phyloP scores from a whole-genome alignment of 1,140 invertebrate genomes.

The Lasioglossum albipes region DNA sequence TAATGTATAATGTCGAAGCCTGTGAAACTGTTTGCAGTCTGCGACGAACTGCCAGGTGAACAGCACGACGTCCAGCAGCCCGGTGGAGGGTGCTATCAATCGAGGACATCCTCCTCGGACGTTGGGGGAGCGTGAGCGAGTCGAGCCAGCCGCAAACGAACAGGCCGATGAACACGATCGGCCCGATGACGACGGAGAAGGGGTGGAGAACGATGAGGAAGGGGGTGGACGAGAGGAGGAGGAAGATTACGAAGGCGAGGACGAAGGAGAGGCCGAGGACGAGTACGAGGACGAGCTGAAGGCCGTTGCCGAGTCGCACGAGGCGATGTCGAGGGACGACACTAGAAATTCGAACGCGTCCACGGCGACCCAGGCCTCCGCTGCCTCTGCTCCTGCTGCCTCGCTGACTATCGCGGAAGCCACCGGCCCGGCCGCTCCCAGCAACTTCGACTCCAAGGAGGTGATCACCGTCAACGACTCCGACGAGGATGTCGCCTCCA shows the following conservation, averaged over 20 bases:
- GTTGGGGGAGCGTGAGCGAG: conserved; percentile 13
- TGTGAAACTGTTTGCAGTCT: not conserved
- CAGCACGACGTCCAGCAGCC: not conserved
- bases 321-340: conserved; percentile 72
- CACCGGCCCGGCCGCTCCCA: conserved; percentile 3
- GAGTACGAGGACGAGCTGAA: conserved; percentile 75
- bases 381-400: not conserved
- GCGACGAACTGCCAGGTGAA: not conserved
- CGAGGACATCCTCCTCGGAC: conserved; percentile 3
- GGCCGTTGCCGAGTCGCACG: conserved; percentile 70
- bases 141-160: conserved; percentile 19
- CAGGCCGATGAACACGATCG: conserved; percentile 13
- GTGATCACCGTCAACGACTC: conserved; percentile 59
- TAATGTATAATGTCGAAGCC: too few species aligned
- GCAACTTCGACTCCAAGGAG: conserved; percentile 65
- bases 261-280: conserved; percentile 51
- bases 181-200: not conserved
- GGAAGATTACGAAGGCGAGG: conserved; percentile 37
- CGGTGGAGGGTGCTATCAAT: not conserved
- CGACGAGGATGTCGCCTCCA: conserved; percentile 64
- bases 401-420: not conserved
- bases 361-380: not conserved
- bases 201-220: conserved; percentile 11
- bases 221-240: conserved; percentile 18
- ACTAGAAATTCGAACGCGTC: conserved; percentile 61